Evolutionary conservation across 2,113 vertebrate genomes (phyloP).

Genomic region (Upupa epops): DNA sequence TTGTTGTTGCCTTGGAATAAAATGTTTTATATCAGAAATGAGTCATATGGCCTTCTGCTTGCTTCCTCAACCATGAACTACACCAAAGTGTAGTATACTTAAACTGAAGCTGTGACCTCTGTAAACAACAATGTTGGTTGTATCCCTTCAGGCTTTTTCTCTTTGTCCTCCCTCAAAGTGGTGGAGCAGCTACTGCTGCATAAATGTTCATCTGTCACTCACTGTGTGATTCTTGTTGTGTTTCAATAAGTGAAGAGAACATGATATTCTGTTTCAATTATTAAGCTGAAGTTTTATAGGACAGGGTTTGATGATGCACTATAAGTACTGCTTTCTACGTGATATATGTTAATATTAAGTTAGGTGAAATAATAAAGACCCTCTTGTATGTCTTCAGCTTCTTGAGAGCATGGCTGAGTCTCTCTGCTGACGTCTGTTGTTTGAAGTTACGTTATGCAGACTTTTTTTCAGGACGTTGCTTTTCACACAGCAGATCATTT

Average conservation of each 20-base stretch:
- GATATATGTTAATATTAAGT: not conserved
- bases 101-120: not conserved
- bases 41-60: not conserved
- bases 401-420: not conserved
- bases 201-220: not conserved
- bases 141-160: not conserved
- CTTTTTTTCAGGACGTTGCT: not conserved
- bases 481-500: not conserved
- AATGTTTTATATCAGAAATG: not conserved
- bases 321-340: not conserved
- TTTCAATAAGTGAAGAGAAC: not conserved
- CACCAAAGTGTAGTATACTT: not conserved
- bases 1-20: not conserved
- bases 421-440: not conserved
- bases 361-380: not conserved
- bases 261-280: not conserved
- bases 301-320: not conserved
- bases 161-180: not conserved
- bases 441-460: not conserved
- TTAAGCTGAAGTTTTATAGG: not conserved
- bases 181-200: not conserved
- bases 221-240: not conserved
- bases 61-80: not conserved
- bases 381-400: not conserved
- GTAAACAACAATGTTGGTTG: not conserved